phyloP scores from a whole-genome alignment of 1,140 invertebrate species.

The Solen grandis region DNA sequence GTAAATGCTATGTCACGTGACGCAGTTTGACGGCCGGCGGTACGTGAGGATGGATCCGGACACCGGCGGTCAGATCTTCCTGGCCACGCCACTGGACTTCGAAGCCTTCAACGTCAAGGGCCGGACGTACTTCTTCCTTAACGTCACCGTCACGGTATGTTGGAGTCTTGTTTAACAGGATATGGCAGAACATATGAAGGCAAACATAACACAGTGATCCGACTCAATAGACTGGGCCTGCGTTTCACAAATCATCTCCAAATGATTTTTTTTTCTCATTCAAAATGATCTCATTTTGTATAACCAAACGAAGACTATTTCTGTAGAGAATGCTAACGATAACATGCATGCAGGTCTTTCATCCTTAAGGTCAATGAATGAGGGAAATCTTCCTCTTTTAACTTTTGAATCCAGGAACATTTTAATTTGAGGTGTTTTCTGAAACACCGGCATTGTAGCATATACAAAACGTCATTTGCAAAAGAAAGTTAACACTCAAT shows the following conservation, averaged over 20 bases:
- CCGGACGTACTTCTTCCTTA: slow-evolving; percentile 35
- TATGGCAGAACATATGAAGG: background rate
- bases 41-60: background rate
- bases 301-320: no score
- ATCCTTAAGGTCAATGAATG: no score
- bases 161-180: background rate
- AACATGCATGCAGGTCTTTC: no score
- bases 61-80: background rate
- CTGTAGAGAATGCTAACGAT: no score
- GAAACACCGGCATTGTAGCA: no score
- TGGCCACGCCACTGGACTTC: slow-evolving; percentile 4
- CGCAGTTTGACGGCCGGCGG: slow-evolving; percentile 31
- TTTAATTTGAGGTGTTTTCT: no score
- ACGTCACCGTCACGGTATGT: slow-evolving; percentile 28
- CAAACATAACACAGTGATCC: no score
- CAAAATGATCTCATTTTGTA: background rate
- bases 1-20: no score
- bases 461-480: no score
- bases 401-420: no score
- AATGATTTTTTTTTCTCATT: background rate
- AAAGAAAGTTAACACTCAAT: no score
- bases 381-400: no score
- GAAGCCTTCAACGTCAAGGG: background rate
- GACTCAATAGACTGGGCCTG: background rate
- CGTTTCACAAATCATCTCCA: background rate